Evolutionary conservation across 2,888 invertebrate species (phyloP), one percentile per base, ranked within the genome.

Genomic region (Poecilus cupreus): DNA sequence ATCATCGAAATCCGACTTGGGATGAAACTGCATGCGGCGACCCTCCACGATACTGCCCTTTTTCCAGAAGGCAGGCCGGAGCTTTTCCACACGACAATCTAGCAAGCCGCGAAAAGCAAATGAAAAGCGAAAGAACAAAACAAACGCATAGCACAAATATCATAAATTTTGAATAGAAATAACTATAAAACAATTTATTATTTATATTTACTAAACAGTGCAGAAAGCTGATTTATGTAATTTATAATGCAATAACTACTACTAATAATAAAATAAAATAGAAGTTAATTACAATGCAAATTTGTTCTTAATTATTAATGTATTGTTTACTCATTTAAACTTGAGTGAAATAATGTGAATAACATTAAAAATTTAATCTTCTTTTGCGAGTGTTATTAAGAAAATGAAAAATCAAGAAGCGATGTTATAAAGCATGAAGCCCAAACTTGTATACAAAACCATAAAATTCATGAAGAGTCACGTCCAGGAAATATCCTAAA

Each of bases 31-130:
- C 20, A 81, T 60, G n/a, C 60, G 32, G 72, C 81, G 54, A 26
- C 81, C 81, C 18, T 46, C 75, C 6, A 75, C 64, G 24, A 81
- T 81, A 18, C 13, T 43, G 49, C 81, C 81, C 13, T 46, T 72
- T 51, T 64, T 80, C 81, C 81, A 81, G 26, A 60, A 81, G 37
- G 75, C 81, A 6, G 81, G 81, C 5, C 75, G 74, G 10, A 22
- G 32, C 22, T 60, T 75, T 57, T 57, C 60, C 51, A 60, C 16
- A 24, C 81, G 81, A 39, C 81, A 81, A n/a, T 81, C 81, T 81
- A 75, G 60, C 64, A 68, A 68, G 64, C 60, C 64, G 64, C 20
- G 37, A 18, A 68, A 64, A 64, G 32, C 32, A 32, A 32, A 32
- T 32, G 32, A 70, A 60, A 54, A 46, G 80, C 43, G 22, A 32